Conservation (phyloP, 2,113 vertebrate species). For the Embiotoca jacksoni region DNA sequence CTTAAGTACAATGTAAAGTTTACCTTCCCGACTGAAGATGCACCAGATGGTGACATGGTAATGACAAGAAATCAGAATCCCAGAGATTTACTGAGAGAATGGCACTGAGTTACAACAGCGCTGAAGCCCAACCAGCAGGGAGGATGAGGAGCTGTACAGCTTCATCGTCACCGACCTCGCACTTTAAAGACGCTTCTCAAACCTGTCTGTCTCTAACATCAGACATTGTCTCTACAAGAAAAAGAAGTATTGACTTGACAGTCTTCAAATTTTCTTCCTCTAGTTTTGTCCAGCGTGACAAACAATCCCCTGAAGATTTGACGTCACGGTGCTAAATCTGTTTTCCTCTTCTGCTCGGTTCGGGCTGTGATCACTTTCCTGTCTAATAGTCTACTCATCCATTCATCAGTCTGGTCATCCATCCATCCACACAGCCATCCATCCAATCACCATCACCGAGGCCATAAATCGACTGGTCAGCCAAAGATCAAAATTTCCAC, state of each 20-base stretch:
- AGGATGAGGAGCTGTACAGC: not conserved
- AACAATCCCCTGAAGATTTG: conserved; percentile 4
- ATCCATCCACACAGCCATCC: not conserved
- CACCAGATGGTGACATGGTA: not conserved
- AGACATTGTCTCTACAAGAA: not conserved
- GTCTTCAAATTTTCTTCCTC: not conserved
- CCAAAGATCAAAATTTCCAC: conserved; percentile 45
- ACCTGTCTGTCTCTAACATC: not conserved
- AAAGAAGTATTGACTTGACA: not conserved
- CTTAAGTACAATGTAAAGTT: not conserved
- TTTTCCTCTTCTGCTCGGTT: no score
- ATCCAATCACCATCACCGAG: conserved; percentile 10
- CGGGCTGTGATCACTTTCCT: no score
- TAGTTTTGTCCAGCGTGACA: not conserved
- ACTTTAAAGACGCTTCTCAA: not conserved
- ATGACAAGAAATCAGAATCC: conserved; percentile 8
- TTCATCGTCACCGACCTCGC: not conserved
- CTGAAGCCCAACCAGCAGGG: not conserved
- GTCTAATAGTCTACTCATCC: no score
- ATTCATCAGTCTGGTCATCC: not conserved
- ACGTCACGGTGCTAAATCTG: not conserved
- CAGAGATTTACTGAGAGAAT: conserved; percentile 6
- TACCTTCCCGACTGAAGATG: not conserved
- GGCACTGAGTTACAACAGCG: conserved; percentile 4
- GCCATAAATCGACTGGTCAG: conserved; percentile 16